Percentiles rank a stretch among this genome's conserved stretches.
Evolutionary conservation across 2,113 vertebrate genomes (phyloP).

Genomic region (Poeciliopsis prolifica): DNA sequence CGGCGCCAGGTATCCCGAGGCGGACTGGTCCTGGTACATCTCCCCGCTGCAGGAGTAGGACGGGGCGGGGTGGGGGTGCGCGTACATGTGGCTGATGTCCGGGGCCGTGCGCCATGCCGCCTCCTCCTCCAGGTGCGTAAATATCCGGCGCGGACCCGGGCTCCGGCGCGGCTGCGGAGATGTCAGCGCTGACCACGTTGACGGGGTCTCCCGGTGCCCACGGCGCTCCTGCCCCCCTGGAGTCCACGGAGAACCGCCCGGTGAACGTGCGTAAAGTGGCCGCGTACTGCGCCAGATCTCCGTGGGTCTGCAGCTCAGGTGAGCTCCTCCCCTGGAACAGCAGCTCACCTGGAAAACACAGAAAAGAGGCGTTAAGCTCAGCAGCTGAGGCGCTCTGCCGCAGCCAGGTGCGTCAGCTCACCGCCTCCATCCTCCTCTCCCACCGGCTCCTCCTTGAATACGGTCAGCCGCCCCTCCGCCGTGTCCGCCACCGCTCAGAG

Average conservation of each 20-base stretch:
- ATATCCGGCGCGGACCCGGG: conserved; percentile 76
- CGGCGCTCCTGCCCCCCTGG: conserved; percentile 78
- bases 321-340: conserved; percentile 55
- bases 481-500: conserved; percentile 81
- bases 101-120: conserved; percentile 86
- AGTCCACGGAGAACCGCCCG: conserved; percentile 90
- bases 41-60: conserved; percentile 87
- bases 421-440: conserved; percentile 74
- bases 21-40: conserved; percentile 86
- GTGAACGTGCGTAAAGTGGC: conserved; percentile 83
- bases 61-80: conserved; percentile 74
- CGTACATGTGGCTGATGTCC: conserved; percentile 90
- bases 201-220: conserved; percentile 88
- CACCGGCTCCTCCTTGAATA: conserved; percentile 83
- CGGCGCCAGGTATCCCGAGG: conserved; percentile 80
- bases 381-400: background rate
- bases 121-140: conserved; percentile 39
- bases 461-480: conserved; percentile 74
- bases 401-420: conserved; percentile 27
- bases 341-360: conserved; percentile 35
- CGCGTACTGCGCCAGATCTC: conserved; percentile 75
- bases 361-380: background rate
- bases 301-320: conserved; percentile 38
- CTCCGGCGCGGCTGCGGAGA: conserved; percentile 74
- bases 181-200: conserved; percentile 87